A percentile compares a stretch with the other conserved stretches of the same genome.
phyloP scores from a whole-genome alignment of 2,113 vertebrate species.

The Tursiops truncatus region DNA sequence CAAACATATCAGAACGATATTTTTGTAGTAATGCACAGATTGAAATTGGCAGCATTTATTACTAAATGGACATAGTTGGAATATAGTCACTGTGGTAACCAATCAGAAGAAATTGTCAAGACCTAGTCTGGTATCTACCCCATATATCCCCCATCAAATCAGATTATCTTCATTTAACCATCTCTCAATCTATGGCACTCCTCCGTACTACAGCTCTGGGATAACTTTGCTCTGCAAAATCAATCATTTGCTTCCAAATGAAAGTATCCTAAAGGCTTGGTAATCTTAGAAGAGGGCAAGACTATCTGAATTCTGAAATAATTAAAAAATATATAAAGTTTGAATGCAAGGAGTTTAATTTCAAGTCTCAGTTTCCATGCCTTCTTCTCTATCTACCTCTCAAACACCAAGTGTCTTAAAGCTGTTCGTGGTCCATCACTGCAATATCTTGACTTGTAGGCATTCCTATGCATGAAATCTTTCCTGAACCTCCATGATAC shows the following conservation, averaged over 20 bases:
- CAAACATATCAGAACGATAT: not conserved
- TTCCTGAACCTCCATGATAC: not conserved
- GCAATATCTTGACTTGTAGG: not conserved
- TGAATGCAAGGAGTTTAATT: not conserved
- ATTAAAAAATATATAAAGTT: not conserved
- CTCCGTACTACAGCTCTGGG: not conserved
- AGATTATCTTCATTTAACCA: not conserved
- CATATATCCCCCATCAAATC: not conserved
- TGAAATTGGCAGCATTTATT: not conserved
- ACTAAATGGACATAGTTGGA: not conserved
- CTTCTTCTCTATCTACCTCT: not conserved
- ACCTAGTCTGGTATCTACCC: not conserved
- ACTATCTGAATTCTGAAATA: not conserved
- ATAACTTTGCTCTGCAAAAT: not conserved
- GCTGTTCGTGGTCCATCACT: not conserved
- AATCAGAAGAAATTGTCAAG: not conserved
- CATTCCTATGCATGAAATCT: not conserved
- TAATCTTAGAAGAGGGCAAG: not conserved
- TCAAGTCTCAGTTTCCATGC: not conserved
- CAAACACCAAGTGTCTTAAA: not conserved
- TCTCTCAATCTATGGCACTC: not conserved
- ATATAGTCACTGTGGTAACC: not conserved
- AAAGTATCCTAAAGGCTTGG: not conserved
- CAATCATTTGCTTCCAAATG: not conserved
- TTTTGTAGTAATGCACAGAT: not conserved